phyloP scores from a whole-genome alignment of 1,140 invertebrate species.

The Atta cephalotes region DNA sequence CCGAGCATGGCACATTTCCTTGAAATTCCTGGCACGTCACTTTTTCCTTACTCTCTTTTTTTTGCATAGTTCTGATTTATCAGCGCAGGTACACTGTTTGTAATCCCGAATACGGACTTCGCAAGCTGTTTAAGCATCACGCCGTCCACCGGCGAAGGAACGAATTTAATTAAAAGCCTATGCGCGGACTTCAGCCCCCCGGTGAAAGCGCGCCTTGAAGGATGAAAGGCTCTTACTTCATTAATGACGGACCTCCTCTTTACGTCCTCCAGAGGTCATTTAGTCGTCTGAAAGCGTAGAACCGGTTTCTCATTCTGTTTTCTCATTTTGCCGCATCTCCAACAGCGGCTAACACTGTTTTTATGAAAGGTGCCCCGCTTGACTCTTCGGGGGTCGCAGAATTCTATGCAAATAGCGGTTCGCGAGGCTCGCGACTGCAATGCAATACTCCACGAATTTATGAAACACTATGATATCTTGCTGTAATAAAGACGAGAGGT shows the following conservation, averaged over 20 bases:
- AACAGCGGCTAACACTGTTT: neutral
- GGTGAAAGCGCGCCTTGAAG: neutral
- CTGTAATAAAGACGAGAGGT: neutral
- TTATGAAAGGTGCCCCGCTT: neutral
- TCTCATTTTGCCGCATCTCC: conserved; percentile 21
- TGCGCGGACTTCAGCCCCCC: conserved; percentile 26
- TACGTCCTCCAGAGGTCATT: conserved; percentile 43
- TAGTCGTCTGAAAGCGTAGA: conserved; percentile 51
- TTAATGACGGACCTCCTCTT: conserved; percentile 57
- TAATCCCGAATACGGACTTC: conserved; percentile 47
- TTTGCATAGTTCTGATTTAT: conserved; percentile 11
- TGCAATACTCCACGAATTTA: conserved; percentile 49
- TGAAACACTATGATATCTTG: conserved; percentile 9
- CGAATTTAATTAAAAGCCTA: conserved; percentile 61
- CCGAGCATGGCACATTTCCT: neutral
- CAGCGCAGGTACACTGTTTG: conserved; percentile 24
- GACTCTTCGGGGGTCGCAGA: conserved; percentile 10
- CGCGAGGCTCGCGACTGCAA: conserved; percentile 29
- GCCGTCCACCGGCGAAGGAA: conserved; percentile 16
- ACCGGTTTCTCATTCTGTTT: conserved; percentile 59
- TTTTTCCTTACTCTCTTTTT: conserved; percentile 10
- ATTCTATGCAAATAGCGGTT: conserved; percentile 58
- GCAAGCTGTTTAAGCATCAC: conserved; percentile 47
- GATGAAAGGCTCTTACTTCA: conserved; percentile 62
- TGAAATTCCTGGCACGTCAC: conserved; percentile 13